Evolutionary conservation across 2,113 vertebrate species (phyloP), one percentile per base, ranked within the genome.

Genomic region (Colaptes auratus): DNA sequence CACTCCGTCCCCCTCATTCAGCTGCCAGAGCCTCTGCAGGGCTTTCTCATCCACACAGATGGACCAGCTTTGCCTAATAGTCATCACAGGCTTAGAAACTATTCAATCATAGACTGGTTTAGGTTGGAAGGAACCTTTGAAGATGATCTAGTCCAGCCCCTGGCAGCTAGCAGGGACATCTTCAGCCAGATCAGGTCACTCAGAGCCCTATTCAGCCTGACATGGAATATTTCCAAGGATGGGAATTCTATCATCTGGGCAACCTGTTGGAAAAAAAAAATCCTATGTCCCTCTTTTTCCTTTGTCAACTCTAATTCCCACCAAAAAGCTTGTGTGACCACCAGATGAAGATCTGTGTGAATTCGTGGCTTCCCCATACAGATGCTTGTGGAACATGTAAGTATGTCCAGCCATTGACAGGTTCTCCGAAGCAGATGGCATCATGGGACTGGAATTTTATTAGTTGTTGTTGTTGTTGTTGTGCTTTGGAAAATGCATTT

Each of bases 401-500:
- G 31, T 58, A 8, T 35, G 66, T 71, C 80, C 86, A 81, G 65
- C 50, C 58, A 39, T 27, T 12, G 30, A 56, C 6, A 55, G 46
- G 20, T 92, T 71, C 76, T 73, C 14, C 46, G 80, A 75, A 94
- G 67, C 73, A 92, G 76, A 83, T 63, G 59, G 50, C 55, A 46
- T 90, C 44, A 10, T 31, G 83, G 77, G 93, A 84, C 86, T 28
- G 42, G 55, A 58, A 84, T 93, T 53, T 81, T 84, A 82, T 95
- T 93, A 92, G 61, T 78, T 93, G 39, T 74, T 13, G 2, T 91
- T 81, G 72, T 91, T 83, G 25, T 39, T 31, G 36, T 66, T 42
- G 59, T 72, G 70, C 86, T 86, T 88, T 81, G 80, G 93, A 86
- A 83, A 95, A 86, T 39, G 69, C 90, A 65, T 94, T 96, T 93